Conservation (phyloP, 2,113 vertebrate genomes). For the Rhea pennata region DNA sequence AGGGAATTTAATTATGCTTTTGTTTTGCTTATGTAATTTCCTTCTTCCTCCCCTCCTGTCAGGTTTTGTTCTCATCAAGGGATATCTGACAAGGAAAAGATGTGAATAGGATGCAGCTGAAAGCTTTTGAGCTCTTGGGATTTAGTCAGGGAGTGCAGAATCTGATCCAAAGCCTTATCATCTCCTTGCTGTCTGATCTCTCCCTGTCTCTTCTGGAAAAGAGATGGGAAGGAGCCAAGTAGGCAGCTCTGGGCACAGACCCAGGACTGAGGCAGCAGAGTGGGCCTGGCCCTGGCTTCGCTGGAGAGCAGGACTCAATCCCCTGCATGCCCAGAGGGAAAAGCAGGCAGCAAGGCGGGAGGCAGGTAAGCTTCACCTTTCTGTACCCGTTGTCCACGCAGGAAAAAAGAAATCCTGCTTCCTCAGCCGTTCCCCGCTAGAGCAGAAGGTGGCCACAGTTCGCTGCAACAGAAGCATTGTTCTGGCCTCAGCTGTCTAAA, state of each 20-base stretch:
- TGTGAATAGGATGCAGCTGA: conserved; percentile 42
- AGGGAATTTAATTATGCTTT: conserved; percentile 45
- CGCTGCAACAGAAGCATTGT: accelerated
- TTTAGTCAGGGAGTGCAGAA: background rate
- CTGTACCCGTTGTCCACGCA: background rate
- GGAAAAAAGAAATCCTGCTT: background rate
- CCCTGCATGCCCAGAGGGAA: background rate
- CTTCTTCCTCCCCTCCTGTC: conserved; percentile 21
- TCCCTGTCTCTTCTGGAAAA: background rate
- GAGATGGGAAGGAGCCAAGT: background rate
- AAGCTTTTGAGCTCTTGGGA: conserved; percentile 40
- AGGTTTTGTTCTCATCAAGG: conserved; percentile 4
- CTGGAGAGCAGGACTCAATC: background rate
- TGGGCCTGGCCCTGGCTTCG: background rate
- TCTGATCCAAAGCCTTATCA: background rate
- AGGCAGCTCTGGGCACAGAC: background rate
- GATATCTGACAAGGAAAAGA: conserved; percentile 37
- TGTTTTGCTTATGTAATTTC: conserved; percentile 50
- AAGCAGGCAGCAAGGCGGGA: background rate
- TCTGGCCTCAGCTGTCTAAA: background rate
- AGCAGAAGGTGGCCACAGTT: background rate
- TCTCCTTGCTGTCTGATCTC: background rate
- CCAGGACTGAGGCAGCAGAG: background rate
- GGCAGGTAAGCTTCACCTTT: background rate
- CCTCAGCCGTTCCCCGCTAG: background rate